These are phyloP conservation scores for Scaptomyza reducta DNA, from an alignment of 2,888 invertebrate genomes.

Conservation along the genomic window DNA sequence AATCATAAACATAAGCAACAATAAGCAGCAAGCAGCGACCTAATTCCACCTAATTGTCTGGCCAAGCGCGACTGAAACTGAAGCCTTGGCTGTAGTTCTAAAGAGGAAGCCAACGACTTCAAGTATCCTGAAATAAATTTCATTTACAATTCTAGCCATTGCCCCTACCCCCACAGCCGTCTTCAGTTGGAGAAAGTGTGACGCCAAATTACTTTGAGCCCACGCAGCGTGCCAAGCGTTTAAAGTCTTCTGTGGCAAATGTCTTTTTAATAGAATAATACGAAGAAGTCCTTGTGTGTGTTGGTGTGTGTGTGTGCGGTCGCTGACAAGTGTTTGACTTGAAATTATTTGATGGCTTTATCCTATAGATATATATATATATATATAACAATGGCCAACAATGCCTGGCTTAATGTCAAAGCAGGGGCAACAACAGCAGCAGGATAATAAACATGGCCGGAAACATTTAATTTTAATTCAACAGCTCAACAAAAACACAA, in stretches of 20 bases:
- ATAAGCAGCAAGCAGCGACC: conserved; percentile 39
- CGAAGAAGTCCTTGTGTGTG: background rate
- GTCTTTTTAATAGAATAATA: conserved; percentile 60
- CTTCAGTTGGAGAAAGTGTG: conserved; percentile 37
- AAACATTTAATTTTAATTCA: conserved; percentile 1
- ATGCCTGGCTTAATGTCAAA: conserved; percentile 6
- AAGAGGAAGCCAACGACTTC: background rate
- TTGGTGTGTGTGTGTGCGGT: background rate
- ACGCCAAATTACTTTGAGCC: conserved; percentile 33
- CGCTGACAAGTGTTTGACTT: conserved; percentile 58
- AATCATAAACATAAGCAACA: conserved; percentile 64
- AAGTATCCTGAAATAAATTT: conserved; percentile 10
- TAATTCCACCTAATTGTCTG: conserved; percentile 81
- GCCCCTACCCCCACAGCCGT: background rate
- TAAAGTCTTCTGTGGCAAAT: conserved; percentile 44
- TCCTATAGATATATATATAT: background rate
- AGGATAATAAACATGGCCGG: background rate
- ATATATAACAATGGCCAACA: conserved; percentile 8
- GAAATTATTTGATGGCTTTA: conserved; percentile 60
- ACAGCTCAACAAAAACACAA: background rate
- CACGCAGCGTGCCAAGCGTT: conserved; percentile 4
- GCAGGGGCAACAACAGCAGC: conserved; percentile 6
- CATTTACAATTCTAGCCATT: conserved; percentile 26
- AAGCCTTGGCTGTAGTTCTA: background rate
- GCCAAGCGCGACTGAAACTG: background rate